Base-by-base conservation (phyloP, 2,888 invertebrate genomes). In the Harmothoe impar region DNA sequence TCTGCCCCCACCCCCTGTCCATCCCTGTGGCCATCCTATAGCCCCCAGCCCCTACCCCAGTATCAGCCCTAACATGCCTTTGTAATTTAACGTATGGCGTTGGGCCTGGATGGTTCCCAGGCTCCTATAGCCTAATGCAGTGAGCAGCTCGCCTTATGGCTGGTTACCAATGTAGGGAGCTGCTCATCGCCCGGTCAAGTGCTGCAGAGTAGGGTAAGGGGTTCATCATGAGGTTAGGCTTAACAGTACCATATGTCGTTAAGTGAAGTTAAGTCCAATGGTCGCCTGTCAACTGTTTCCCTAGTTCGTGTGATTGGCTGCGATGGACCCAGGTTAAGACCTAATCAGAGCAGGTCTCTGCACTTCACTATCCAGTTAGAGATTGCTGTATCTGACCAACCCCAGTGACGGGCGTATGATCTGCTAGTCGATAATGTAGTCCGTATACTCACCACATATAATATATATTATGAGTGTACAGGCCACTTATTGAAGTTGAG, bases 211-310 rank as follows among this genome's bases (percentile, higher is more conserved):
- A n/a, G 20, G 62, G n/a, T 62, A n/a, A n/a, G 62, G 20, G 62
- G 20, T 3, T 3, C n/a, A 12, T 62, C 3, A n/a, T 62, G 62
- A n/a, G 20, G 62, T n/a, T 3, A 62, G 62, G 62, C 62, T 3
- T n/a, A n/a, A n/a, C n/a, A n/a, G n/a, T n/a, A n/a, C 62, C 62
- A 62, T 62, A 62, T 62, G 62, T 62, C 62, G 62, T 62, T 62
- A 62, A 62, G 62, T n/a, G 12, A 20, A 7, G 62, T n/a, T 62
- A 62, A 20, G 62, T 10, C 43, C 62, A 7, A 1, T 62, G 29
- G 72, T 72, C 29, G 25, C 25, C 72, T 29, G 72, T 7, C 72
- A 25, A 72, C 25, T 72, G 72, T 12, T 29, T 72, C n/a, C 29
- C 29, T 29, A 3, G 25, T 72, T 72, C 15, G 25, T 0, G 31